These are phyloP conservation scores for Nilaparvata lugens DNA, from an alignment of 1,140 invertebrate species.

Conservation along the genomic window DNA sequence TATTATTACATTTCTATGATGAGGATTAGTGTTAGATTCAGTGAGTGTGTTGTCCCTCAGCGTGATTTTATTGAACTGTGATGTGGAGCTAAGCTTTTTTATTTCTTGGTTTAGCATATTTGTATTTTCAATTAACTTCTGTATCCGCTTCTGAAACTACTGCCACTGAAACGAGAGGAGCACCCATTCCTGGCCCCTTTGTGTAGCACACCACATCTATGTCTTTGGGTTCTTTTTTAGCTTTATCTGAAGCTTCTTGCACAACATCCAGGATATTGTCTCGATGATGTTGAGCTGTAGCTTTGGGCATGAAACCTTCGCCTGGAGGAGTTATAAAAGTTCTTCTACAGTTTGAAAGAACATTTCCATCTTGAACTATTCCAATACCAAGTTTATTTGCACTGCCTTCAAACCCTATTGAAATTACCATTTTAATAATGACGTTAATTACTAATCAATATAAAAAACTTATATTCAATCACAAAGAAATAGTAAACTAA, in stretches of 20 bases:
- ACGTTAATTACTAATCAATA: too few relatives aligned
- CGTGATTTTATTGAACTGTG: too few relatives aligned
- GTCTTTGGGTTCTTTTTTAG: slow-evolving; percentile 60
- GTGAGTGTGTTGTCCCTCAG: too few relatives aligned
- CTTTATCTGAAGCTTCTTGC: slow-evolving; percentile 67
- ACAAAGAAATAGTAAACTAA: too few relatives aligned
- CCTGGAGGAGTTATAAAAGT: slow-evolving; percentile 97
- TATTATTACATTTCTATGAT: too few relatives aligned
- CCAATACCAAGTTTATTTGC: slow-evolving; percentile 98
- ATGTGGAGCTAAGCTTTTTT: too few relatives aligned
- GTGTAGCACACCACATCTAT: slow-evolving; percentile 95
- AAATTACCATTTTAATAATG: slow-evolving; percentile 63
- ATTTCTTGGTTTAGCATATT: too few relatives aligned
- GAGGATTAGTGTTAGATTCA: too few relatives aligned
- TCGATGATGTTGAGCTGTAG: slow-evolving; percentile 93
- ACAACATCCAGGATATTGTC: slow-evolving; percentile 69
- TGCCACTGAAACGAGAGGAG: slow-evolving; percentile 79
- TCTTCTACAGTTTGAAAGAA: slow-evolving; percentile 85
- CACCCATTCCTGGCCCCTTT: slow-evolving; percentile 98
- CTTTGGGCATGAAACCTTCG: slow-evolving; percentile 92
- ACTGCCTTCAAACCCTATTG: slow-evolving; percentile 97
- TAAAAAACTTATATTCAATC: too few relatives aligned
- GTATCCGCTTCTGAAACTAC: too few relatives aligned
- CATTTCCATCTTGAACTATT: slow-evolving; percentile 84
- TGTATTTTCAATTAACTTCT: too few relatives aligned